Conservation (phyloP, 2,888 invertebrate genomes). For the Pomacea canaliculata region DNA sequence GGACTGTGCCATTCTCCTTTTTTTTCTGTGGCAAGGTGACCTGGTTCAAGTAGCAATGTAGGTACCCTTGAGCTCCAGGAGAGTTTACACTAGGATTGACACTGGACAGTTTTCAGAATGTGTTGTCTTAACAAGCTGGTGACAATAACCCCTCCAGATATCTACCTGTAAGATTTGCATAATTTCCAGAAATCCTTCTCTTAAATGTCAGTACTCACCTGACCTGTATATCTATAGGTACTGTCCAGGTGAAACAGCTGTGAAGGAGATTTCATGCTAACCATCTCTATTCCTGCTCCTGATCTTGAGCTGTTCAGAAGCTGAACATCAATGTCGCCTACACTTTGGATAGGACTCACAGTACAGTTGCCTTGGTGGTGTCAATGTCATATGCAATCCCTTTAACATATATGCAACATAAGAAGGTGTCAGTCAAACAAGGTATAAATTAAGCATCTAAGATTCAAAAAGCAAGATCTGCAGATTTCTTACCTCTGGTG, state of each 20-base stretch:
- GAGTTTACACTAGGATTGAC: no score
- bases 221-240: conserved; percentile 53
- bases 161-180: no score
- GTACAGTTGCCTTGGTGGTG: conserved; percentile 54
- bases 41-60: no score
- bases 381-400: conserved; percentile 59
- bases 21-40: no score
- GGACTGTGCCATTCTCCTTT: no score
- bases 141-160: no score
- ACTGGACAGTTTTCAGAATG: no score
- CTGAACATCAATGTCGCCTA: conserved; percentile 37
- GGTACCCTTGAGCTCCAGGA: no score
- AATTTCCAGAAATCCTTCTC: no score
- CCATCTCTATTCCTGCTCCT: conserved; percentile 27
- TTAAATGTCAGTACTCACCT: conserved; percentile 39
- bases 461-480: no score
- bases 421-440: not conserved
- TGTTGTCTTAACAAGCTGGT: no score
- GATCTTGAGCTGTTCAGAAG: conserved; percentile 2
- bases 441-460: no score
- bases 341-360: conserved; percentile 41
- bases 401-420: conserved; percentile 21
- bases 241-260: conserved; percentile 53
- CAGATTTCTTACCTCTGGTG: conserved; percentile 31
- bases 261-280: conserved; percentile 51